Conservation (phyloP, 2,797 vertebrate genomes). For the Craterocephalus amniculus region DNA sequence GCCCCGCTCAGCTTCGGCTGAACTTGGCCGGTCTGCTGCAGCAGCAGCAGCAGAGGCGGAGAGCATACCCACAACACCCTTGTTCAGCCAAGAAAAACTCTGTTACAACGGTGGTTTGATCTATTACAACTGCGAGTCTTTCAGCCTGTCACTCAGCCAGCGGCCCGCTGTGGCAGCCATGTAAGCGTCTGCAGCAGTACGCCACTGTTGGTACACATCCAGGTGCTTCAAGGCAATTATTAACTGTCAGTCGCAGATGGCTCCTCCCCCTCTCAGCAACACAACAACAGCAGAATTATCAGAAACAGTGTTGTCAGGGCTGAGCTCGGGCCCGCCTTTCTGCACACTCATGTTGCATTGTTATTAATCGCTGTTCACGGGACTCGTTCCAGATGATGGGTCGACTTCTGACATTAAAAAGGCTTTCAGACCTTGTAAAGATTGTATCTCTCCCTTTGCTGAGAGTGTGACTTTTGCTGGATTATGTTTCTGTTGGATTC, state of each 20-base stretch:
- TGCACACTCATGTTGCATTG: slow-evolving; percentile 63
- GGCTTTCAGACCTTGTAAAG: slow-evolving; percentile 75
- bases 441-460: slow-evolving; percentile 72
- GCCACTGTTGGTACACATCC: slow-evolving; percentile 22
- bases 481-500: slow-evolving; percentile 76
- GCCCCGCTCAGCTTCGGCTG: slow-evolving; percentile 25
- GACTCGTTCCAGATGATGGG: slow-evolving; percentile 73
- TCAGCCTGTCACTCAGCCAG: slow-evolving; percentile 53
- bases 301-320: slow-evolving; percentile 68
- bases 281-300: slow-evolving; percentile 65
- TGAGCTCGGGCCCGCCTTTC: slow-evolving; percentile 45
- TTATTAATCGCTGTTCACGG: slow-evolving; percentile 77
- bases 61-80: slow-evolving; percentile 39
- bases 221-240: slow-evolving; percentile 56
- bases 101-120: slow-evolving; percentile 23
- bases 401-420: slow-evolving; percentile 78
- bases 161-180: slow-evolving; percentile 25
- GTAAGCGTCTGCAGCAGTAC: slow-evolving; percentile 37
- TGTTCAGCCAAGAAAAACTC: slow-evolving; percentile 40
- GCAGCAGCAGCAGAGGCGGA: slow-evolving; percentile 29
- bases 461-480: slow-evolving; percentile 68
- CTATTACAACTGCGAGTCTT: slow-evolving; percentile 23
- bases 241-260: slow-evolving; percentile 48
- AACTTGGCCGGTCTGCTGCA: slow-evolving; percentile 30
- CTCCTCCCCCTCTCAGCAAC: slow-evolving; percentile 29